A percentile compares a stretch with the other conserved stretches of the same genome.
phyloP scores from a whole-genome alignment of 2,888 invertebrate genomes.

The Drosophila tripunctata region DNA sequence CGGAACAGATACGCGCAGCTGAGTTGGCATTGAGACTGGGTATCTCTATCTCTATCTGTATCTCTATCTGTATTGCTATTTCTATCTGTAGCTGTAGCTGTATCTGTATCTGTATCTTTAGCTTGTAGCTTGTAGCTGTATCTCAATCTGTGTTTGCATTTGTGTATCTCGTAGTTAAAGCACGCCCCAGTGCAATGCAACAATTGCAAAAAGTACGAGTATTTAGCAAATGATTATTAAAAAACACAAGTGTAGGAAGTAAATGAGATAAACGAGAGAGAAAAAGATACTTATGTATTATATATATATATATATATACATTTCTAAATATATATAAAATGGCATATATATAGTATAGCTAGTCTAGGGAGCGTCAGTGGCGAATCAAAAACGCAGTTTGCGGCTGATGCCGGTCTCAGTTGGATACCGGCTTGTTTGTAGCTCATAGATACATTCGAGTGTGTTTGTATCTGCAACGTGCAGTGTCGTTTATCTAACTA shows the following conservation, averaged over 20 bases:
- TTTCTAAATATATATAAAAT: too few relatives aligned
- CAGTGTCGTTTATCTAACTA: slow-evolving; percentile 61
- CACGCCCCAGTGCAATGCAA: slow-evolving; percentile 58
- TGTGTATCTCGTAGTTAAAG: slow-evolving; percentile 36
- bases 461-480: slow-evolving; percentile 11
- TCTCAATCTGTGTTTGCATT: background rate
- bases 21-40: slow-evolving; percentile 72
- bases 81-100: slow-evolving; percentile 20
- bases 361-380: slow-evolving; percentile 10
- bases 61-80: slow-evolving; percentile 20
- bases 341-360: slow-evolving; percentile 4
- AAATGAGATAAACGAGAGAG: slow-evolving; percentile 45
- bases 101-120: slow-evolving; percentile 23
- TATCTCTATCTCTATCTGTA: slow-evolving; percentile 25
- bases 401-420: slow-evolving; percentile 55
- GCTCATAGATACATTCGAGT: slow-evolving; percentile 23
- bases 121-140: background rate
- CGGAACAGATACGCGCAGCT: slow-evolving; percentile 76
- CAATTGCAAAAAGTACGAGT: slow-evolving; percentile 65
- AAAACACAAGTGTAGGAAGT: slow-evolving; percentile 51
- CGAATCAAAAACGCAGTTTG: slow-evolving; percentile 45
- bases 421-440: slow-evolving; percentile 14
- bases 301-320: background rate
- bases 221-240: slow-evolving; percentile 71
- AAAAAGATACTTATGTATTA: slow-evolving; percentile 5